These are phyloP conservation scores for Neosilurus hyrtlii DNA, from an alignment of 2,797 vertebrate genomes.

Conservation along the genomic window DNA sequence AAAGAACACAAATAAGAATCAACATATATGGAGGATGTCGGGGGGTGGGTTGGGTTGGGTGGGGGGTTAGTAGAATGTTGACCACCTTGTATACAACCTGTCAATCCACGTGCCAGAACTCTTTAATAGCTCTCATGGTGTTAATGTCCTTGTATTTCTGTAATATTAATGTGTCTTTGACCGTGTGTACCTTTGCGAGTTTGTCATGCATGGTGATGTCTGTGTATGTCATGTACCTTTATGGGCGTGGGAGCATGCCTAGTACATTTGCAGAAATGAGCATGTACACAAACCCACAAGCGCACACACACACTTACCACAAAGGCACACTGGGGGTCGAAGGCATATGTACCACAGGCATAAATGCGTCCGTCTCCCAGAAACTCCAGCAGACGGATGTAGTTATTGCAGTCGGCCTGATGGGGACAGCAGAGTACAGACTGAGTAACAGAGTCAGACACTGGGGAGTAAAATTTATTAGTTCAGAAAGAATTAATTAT, in stretches of 20 bases:
- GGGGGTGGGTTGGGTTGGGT: too few species aligned
- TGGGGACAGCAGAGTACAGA: conserved; percentile 63
- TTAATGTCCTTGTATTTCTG: not conserved
- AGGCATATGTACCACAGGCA: conserved; percentile 86
- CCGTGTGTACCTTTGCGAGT: not conserved
- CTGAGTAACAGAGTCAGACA: not conserved
- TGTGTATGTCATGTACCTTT: conserved; percentile 21
- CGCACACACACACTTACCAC: conserved; percentile 73
- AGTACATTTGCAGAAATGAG: conserved; percentile 24
- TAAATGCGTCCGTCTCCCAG: conserved; percentile 75
- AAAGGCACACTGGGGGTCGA: conserved; percentile 84
- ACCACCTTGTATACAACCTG: not conserved
- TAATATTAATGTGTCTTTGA: conserved; percentile 12
- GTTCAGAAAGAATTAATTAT: not conserved
- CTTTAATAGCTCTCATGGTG: not conserved
- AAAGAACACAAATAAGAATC: conserved; percentile 12
- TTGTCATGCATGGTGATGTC: conserved; percentile 10
- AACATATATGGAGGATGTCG: not conserved
- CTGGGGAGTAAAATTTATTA: not conserved
- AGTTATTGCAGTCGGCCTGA: conserved; percentile 85
- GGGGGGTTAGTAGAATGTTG: too few species aligned
- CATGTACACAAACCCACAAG: not conserved
- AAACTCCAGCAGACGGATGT: conserved; percentile 82
- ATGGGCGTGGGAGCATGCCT: conserved; percentile 30
- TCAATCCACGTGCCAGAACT: not conserved